phyloP scores from a whole-genome alignment of 2,888 invertebrate genomes.

The Xestobium rufovillosum region DNA sequence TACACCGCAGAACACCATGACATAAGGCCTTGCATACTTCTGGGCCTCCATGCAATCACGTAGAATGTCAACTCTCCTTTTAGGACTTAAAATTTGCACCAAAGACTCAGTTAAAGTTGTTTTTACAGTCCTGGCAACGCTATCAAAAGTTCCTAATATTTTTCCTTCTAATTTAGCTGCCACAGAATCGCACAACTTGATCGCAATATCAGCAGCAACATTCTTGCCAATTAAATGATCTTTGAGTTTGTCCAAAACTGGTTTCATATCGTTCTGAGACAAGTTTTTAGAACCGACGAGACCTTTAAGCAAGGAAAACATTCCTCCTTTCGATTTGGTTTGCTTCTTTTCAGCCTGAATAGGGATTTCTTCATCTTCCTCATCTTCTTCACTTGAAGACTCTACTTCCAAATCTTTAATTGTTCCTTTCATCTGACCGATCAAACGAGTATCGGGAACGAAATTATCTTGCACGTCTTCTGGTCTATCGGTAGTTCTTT shows the following conservation, averaged over 20 bases:
- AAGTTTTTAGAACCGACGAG: constrained; percentile 87
- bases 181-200: constrained; percentile 90
- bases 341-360: constrained; percentile 17
- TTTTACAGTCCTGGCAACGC: constrained; percentile 82
- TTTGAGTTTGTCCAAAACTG: constrained; percentile 85
- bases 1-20: constrained; percentile 95
- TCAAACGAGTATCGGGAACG: constrained; percentile 61
- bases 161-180: constrained; percentile 85
- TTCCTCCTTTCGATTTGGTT: constrained; percentile 46
- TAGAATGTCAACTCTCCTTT: constrained; percentile 90
- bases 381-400: constrained; percentile 60
- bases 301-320: constrained; percentile 79
- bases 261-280: constrained; percentile 69
- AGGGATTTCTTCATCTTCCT: constrained; percentile 48
- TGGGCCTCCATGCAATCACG: constrained; percentile 88
- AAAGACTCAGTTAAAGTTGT: constrained; percentile 83
- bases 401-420: constrained; percentile 79
- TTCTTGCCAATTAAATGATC: constrained; percentile 96
- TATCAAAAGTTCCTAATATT: constrained; percentile 90
- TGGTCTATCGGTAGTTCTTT: constrained; percentile 72
- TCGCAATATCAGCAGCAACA: constrained; percentile 93
- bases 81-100: constrained; percentile 90
- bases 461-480: constrained; percentile 54
- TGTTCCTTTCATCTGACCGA: constrained; percentile 77
- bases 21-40: constrained; percentile 77